phyloP scores from a whole-genome alignment of 2,113 vertebrate genomes.

The Pristiophorus japonicus region DNA sequence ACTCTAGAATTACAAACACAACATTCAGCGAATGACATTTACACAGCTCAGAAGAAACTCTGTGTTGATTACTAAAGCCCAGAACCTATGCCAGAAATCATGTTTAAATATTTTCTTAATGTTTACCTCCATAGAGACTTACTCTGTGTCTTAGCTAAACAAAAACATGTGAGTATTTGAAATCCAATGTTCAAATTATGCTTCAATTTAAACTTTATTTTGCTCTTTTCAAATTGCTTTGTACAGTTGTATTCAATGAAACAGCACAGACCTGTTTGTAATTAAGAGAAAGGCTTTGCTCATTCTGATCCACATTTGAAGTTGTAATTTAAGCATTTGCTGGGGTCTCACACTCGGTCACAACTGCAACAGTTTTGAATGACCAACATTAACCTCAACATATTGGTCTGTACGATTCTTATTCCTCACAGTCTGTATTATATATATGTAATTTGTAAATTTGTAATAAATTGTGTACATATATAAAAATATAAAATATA shows the following conservation, averaged over 20 bases:
- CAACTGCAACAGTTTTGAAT: neutral
- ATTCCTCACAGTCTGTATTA: neutral
- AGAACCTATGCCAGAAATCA: slow-evolving; percentile 20
- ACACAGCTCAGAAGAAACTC: slow-evolving; percentile 7
- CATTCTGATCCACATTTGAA: neutral
- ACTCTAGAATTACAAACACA: slow-evolving; percentile 31
- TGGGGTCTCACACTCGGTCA: neutral
- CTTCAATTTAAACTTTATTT: slow-evolving; percentile 21
- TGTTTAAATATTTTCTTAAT: slow-evolving; percentile 32
- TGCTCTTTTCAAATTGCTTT: slow-evolving; percentile 1
- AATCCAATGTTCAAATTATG: slow-evolving; percentile 25
- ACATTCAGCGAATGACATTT: slow-evolving; percentile 15
- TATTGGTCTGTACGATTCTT: neutral
- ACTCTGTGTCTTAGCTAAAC: slow-evolving; percentile 29
- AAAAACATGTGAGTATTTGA: slow-evolving; percentile 32
- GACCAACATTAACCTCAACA: neutral
- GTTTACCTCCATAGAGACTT: slow-evolving; percentile 31
- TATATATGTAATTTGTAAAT: neutral
- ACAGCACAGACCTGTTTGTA: slow-evolving; percentile 18
- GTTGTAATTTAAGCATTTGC: neutral
- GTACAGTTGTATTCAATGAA: neutral
- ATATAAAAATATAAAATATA: neutral
- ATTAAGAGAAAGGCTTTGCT: slow-evolving; percentile 11
- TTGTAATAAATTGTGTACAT: neutral
- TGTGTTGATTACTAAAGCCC: slow-evolving; percentile 9